These are phyloP conservation scores for Monodelphis domestica DNA, from an alignment of 2,797 vertebrate species.

Conservation along the genomic window DNA sequence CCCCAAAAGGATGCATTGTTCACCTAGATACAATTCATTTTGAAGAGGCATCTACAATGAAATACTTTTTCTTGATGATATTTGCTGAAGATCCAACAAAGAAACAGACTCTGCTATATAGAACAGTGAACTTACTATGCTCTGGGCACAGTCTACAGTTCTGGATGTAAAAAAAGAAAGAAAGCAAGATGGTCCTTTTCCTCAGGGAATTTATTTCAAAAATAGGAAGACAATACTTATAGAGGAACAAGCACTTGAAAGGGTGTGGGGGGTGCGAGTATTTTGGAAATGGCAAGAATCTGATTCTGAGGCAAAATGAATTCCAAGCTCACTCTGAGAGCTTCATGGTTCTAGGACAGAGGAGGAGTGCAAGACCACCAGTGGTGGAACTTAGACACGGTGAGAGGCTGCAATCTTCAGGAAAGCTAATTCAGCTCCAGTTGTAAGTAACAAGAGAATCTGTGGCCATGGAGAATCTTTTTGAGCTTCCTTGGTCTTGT, in stretches of 20 bases:
- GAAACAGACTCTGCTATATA: too few species aligned
- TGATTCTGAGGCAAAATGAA: background rate
- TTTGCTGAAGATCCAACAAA: background rate
- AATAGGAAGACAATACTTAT: background rate
- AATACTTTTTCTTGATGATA: background rate
- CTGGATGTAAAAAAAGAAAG: too few species aligned
- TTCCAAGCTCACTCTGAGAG: background rate
- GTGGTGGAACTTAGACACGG: background rate
- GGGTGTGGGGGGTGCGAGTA: background rate
- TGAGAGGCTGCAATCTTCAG: background rate
- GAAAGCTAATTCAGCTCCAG: background rate
- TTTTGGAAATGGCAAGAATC: background rate
- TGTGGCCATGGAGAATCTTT: background rate
- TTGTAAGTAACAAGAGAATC: background rate
- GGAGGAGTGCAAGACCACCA: background rate
- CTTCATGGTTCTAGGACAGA: background rate
- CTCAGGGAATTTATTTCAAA: background rate
- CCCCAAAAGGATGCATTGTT: background rate
- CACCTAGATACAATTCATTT: background rate
- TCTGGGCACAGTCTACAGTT: too few species aligned
- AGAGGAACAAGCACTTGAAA: background rate
- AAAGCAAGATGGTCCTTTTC: too few species aligned
- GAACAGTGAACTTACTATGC: background rate
- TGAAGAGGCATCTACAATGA: background rate
- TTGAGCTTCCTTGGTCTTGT: background rate